Percentiles rank a stretch among this genome's conserved stretches.
These are phyloP conservation scores for Drosophila antonietae DNA, from an alignment of 2,888 invertebrate species.

Conservation along the genomic window DNA sequence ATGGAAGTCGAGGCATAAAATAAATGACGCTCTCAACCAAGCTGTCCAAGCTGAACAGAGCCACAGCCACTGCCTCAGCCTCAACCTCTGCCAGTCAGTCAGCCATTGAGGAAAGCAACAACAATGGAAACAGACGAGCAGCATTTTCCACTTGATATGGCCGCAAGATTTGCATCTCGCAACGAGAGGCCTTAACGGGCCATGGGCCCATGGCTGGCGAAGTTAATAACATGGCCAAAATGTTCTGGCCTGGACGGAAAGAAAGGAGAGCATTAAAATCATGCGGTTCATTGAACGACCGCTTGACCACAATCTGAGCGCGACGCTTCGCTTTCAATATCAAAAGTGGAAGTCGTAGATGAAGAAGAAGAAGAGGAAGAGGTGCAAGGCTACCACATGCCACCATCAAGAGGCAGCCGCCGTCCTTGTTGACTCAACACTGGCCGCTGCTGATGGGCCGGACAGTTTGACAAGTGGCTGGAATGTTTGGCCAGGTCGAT, in stretches of 20 bases:
- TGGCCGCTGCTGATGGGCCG: constrained; percentile 33
- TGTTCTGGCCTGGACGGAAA: constrained; percentile 34
- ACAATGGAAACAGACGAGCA: constrained; percentile 15
- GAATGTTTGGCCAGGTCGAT: constrained; percentile 62
- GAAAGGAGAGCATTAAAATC: constrained; percentile 67
- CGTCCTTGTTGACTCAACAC: constrained; percentile 52
- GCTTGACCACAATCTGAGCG: constrained; percentile 54
- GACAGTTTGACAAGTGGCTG: constrained; percentile 70
- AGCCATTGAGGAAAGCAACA: neutral
- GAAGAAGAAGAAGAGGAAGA: constrained; percentile 14
- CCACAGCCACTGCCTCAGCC: neutral
- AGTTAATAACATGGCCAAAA: constrained; percentile 67
- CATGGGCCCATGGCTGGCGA: constrained; percentile 14
- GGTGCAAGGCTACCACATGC: constrained; percentile 11
- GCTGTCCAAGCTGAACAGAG: neutral
- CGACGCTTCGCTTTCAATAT: constrained; percentile 65
- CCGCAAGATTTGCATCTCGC: constrained; percentile 65
- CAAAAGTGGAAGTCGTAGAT: constrained; percentile 62
- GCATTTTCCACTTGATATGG: constrained; percentile 54
- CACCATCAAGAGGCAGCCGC: constrained; percentile 28
- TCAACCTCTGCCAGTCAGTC: neutral
- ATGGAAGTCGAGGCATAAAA: constrained; percentile 23
- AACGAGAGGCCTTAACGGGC: constrained; percentile 39
- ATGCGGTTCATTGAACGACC: constrained; percentile 72
- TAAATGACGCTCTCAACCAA: constrained; percentile 5